Evolutionary conservation across 2,113 vertebrate genomes (phyloP).

Genomic region (Ranitomeya variabilis): DNA sequence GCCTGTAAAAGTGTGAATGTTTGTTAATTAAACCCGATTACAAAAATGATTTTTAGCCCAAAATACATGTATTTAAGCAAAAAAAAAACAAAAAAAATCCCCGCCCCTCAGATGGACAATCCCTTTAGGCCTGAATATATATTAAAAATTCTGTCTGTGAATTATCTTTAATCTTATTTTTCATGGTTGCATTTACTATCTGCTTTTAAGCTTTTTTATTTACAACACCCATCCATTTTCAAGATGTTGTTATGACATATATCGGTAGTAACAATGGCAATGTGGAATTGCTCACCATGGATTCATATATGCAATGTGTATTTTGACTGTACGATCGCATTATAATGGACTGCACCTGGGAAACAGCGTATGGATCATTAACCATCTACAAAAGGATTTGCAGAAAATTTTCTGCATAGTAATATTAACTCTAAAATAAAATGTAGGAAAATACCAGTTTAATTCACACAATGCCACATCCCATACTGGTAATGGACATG

Average conservation of each 20-base stretch:
- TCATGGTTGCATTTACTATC: not conserved
- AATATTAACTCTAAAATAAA: not conserved
- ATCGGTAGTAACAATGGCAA: not conserved
- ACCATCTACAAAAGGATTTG: not conserved
- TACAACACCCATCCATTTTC: not conserved
- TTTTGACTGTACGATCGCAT: not conserved
- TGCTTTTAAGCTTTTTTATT: not conserved
- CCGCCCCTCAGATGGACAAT: too few species aligned
- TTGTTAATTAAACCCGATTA: too few species aligned
- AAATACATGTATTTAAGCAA: too few species aligned
- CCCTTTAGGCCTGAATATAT: not conserved
- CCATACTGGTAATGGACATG: not conserved
- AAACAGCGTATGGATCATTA: slow-evolving; percentile 19
- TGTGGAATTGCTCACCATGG: not conserved
- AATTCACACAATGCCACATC: not conserved
- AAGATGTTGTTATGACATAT: not conserved
- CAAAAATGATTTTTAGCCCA: too few species aligned
- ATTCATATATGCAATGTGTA: not conserved
- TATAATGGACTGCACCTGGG: slow-evolving; percentile 3
- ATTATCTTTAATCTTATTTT: not conserved
- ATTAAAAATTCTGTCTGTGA: not conserved
- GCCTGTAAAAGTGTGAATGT: too few species aligned
- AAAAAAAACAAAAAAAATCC: too few species aligned
- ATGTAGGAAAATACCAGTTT: not conserved
- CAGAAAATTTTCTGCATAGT: not conserved